Evolutionary conservation across 2,888 invertebrate species (phyloP).

Genomic region (Timema podura): DNA sequence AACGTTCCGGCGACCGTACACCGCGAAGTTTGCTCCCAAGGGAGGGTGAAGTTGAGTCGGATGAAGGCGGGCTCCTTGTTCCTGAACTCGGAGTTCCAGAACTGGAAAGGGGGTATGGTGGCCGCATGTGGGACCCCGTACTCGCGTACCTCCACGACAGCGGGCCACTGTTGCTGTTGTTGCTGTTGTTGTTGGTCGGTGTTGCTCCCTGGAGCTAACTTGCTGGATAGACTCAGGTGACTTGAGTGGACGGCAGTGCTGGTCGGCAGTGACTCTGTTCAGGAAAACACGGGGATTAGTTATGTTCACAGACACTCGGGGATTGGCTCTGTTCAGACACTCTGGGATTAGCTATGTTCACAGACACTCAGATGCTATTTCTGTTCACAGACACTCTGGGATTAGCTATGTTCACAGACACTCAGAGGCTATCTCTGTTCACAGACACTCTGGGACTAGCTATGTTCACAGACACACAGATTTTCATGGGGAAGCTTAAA

Average conservation of each 20-base stretch:
- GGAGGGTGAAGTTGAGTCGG: slow-evolving; percentile 82
- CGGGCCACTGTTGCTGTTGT: slow-evolving; percentile 58
- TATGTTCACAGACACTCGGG: no score
- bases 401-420: no score
- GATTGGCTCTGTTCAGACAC: no score
- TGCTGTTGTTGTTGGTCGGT: slow-evolving; percentile 45
- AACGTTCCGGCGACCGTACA: slow-evolving; percentile 91
- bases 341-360: no score
- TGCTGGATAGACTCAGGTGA: slow-evolving; percentile 11
- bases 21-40: slow-evolving; percentile 91
- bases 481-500: no score
- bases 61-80: slow-evolving; percentile 88
- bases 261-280: slow-evolving; percentile 66
- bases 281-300: no score
- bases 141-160: slow-evolving; percentile 74
- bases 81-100: slow-evolving; percentile 90
- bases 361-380: slow-evolving; percentile 40
- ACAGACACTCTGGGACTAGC: no score
- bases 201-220: slow-evolving; percentile 21
- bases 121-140: slow-evolving; percentile 79
- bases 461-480: no score
- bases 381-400: slow-evolving; percentile 43
- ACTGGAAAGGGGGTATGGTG: slow-evolving; percentile 84
- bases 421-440: no score
- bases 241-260: slow-evolving; percentile 65